Evolutionary conservation across 2,797 vertebrate species (phyloP).

Genomic region (Orientallactaga sibirica): DNA sequence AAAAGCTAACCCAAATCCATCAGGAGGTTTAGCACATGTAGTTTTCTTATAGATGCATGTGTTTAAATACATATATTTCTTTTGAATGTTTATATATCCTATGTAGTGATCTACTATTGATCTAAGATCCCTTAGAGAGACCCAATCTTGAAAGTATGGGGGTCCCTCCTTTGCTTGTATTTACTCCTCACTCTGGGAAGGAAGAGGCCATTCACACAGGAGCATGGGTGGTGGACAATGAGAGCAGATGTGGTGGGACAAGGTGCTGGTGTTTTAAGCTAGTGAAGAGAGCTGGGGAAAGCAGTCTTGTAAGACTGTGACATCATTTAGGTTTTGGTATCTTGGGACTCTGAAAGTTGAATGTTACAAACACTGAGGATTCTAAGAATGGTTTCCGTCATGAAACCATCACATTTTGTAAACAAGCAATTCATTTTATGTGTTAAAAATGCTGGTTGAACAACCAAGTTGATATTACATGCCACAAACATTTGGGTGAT

Average conservation of each 20-base stretch:
- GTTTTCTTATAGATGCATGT: background rate
- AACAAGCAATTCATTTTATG: constrained; percentile 3
- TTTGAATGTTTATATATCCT: background rate
- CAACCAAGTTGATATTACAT: constrained; percentile 1
- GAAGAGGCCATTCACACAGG: background rate
- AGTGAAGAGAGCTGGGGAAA: background rate
- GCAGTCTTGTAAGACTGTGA: background rate
- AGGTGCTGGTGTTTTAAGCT: background rate
- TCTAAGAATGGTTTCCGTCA: constrained; percentile 37
- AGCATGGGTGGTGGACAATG: fast-evolving
- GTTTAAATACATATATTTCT: constrained; percentile 28
- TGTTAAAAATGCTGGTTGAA: constrained; percentile 63
- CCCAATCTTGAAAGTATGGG: background rate
- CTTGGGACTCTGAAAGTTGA: background rate
- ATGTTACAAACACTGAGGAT: background rate
- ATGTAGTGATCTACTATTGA: background rate
- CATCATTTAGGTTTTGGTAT: background rate
- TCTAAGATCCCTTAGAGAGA: background rate
- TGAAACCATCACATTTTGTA: background rate
- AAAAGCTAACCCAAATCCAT: constrained; percentile 14
- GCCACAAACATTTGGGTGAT: background rate
- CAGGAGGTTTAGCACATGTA: background rate
- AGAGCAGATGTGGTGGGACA: background rate
- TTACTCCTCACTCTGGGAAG: background rate
- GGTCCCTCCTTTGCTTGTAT: background rate